Conservation (phyloP, 2,888 invertebrate species). For the Phalangium opilio region DNA sequence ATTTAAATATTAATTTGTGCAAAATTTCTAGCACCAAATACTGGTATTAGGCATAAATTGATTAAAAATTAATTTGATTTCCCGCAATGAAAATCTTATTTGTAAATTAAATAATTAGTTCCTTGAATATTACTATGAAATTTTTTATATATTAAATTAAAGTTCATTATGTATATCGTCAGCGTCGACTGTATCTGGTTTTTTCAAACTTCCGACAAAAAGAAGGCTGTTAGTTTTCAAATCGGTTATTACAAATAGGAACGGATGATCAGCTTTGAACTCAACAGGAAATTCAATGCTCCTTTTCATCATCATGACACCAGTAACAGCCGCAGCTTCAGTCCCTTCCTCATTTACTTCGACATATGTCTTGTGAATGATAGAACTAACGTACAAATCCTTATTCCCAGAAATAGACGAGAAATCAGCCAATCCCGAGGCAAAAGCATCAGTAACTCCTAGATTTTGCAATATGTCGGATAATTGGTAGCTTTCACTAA, state of each 20-base stretch:
- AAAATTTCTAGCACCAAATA: no score
- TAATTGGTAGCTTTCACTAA: not conserved
- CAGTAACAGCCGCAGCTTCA: not conserved
- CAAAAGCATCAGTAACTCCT: not conserved
- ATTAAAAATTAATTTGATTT: no score
- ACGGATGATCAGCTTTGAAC: not conserved
- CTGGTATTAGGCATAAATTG: no score
- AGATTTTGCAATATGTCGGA: not conserved
- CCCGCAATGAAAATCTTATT: no score
- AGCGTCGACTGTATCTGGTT: not conserved
- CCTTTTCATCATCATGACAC: not conserved
- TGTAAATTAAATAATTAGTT: no score
- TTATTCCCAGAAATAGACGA: not conserved
- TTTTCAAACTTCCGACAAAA: not conserved
- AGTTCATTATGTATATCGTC: no score
- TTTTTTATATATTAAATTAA: no score
- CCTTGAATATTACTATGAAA: no score
- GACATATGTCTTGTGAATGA: not conserved
- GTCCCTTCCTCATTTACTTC: constrained; percentile 1
- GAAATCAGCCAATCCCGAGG: not conserved
- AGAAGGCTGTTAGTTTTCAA: not conserved
- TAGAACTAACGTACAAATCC: not conserved
- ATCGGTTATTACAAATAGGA: not conserved
- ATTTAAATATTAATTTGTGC: no score
- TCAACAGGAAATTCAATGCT: not conserved